phyloP scores from a whole-genome alignment of 2,888 invertebrate species.

The Tachina lurida region DNA sequence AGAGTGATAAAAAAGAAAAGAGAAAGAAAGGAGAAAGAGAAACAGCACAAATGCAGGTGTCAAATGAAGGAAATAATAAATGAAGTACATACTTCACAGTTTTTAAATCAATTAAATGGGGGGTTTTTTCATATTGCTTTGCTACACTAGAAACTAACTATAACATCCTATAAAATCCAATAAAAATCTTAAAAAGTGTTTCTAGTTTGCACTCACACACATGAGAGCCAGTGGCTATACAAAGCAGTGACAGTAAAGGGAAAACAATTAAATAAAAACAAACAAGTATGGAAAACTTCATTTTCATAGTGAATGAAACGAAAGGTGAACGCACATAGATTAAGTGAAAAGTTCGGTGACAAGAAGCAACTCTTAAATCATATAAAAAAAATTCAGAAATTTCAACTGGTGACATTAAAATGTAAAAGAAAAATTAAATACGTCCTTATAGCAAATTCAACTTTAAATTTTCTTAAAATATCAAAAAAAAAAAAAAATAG shows the following conservation, averaged over 20 bases:
- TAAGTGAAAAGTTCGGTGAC: no score
- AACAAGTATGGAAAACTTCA: no score
- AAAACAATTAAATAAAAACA: no score
- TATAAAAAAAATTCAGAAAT: no score
- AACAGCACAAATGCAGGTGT: neutral
- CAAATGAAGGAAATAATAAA: conserved; percentile 28
- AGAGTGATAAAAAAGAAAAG: neutral
- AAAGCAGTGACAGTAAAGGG: neutral
- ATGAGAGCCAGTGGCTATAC: neutral
- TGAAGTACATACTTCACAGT: conserved; percentile 5
- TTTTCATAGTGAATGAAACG: no score
- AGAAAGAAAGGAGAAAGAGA: neutral
- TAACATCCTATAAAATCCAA: neutral
- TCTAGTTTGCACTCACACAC: neutral
- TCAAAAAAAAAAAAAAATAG: no score
- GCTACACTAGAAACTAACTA: neutral
- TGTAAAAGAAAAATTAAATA: no score
- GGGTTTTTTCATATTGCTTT: neutral
- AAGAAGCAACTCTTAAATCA: no score
- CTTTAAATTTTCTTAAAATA: no score
- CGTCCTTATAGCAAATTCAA: no score
- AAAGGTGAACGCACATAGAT: no score
- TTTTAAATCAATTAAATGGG: conserved; percentile 49
- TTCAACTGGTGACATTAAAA: no score
- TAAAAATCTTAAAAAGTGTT: neutral